Conservation (phyloP, 2,888 invertebrate genomes). For the Vanessa cardui region DNA sequence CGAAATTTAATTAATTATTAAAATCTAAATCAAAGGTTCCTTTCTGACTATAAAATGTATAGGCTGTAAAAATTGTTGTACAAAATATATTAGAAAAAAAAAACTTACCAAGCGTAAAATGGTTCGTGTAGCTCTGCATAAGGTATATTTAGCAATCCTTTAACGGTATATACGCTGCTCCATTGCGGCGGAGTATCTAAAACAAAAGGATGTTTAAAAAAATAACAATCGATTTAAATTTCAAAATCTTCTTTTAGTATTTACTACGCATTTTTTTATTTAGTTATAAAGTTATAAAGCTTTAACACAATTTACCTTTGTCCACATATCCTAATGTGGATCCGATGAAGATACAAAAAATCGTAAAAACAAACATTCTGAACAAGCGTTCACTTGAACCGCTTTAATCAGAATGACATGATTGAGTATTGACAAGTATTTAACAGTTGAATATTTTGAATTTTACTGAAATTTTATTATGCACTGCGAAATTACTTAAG, state of each 20-base stretch:
- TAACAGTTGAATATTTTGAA: neutral
- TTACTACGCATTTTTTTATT: neutral
- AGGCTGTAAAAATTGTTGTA: neutral
- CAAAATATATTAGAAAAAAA: constrained; percentile 4
- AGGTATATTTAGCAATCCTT: constrained; percentile 92
- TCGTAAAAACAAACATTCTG: constrained; percentile 50
- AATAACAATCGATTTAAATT: neutral
- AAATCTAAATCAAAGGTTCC: neutral
- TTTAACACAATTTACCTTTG: constrained; percentile 58
- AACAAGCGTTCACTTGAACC: constrained; percentile 46
- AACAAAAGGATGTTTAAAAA: constrained; percentile 14
- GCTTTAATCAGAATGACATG: constrained; percentile 41
- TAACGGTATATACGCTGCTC: constrained; percentile 88
- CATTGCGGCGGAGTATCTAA: constrained; percentile 84
- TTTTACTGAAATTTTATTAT: neutral
- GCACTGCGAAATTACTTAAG: no score
- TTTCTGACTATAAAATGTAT: no score
- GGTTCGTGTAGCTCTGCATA: constrained; percentile 97
- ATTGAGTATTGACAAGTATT: constrained; percentile 15
- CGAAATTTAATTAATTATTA: neutral
- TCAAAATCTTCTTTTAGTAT: no score
- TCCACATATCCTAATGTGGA: constrained; percentile 55
- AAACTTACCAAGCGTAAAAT: constrained; percentile 90
- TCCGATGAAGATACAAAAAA: constrained; percentile 59
- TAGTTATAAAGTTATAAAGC: neutral